A percentile compares a stretch with the other conserved stretches of the same genome.
These are phyloP conservation scores for Merluccius polli DNA, from an alignment of 2,797 vertebrate species.

Conservation along the genomic window DNA sequence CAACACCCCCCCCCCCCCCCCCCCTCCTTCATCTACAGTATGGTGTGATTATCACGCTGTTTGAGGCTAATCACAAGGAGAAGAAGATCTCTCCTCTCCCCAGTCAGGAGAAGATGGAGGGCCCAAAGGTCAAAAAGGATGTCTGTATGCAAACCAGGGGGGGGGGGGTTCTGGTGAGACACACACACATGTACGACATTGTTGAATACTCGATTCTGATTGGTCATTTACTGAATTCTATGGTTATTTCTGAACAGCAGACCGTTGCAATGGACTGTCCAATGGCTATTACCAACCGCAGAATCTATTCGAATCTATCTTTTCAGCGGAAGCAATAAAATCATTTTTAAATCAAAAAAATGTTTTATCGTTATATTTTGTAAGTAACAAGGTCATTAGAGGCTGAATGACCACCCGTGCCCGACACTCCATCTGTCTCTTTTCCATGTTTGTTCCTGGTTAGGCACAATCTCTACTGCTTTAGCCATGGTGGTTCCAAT, in stretches of 20 bases:
- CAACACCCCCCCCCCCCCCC: no score
- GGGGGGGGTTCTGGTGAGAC: slow-evolving; percentile 9
- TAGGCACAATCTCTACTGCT: no score
- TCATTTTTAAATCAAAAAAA: no score
- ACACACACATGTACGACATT: not conserved
- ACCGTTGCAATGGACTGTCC: no score
- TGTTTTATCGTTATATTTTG: no score
- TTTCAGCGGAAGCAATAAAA: no score
- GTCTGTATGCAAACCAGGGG: slow-evolving; percentile 43
- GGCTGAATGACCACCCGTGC: not conserved
- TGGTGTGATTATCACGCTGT: slow-evolving; percentile 29
- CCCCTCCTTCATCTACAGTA: slow-evolving; percentile 21
- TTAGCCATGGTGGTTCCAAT: no score
- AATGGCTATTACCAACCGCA: no score
- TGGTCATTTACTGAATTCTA: no score
- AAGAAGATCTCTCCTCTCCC: slow-evolving; percentile 25
- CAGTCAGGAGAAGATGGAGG: not conserved
- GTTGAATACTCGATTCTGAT: no score
- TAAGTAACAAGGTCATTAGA: slow-evolving; percentile 12
- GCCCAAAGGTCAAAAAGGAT: slow-evolving; percentile 38
- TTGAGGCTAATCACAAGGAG: slow-evolving; percentile 36
- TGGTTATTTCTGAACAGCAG: no score
- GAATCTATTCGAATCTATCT: no score
- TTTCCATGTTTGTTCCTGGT: not conserved
- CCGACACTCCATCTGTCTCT: not conserved